Evolutionary conservation across 2,797 vertebrate genomes (phyloP).

Genomic region (Propithecus perrieri): DNA sequence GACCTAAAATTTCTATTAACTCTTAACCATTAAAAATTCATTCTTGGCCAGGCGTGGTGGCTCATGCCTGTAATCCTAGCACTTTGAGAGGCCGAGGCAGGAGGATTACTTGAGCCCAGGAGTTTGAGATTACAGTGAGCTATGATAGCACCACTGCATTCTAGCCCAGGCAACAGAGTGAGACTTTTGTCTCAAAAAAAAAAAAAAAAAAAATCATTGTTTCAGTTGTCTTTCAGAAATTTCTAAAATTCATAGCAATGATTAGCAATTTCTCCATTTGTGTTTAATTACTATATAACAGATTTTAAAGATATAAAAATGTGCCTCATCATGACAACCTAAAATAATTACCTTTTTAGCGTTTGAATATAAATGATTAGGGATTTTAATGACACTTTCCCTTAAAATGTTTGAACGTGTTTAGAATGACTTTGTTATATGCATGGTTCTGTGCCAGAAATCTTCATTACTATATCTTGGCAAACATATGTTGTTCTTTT

Average conservation of each 20-base stretch:
- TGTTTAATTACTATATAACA: not conserved
- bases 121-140: not conserved
- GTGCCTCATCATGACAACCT: conserved; percentile 17
- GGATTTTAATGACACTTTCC: conserved; percentile 47
- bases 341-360: conserved; percentile 47
- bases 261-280: conserved; percentile 53
- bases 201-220: not conserved
- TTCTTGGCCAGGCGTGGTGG: not conserved
- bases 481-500: conserved; percentile 60
- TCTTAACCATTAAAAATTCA: conserved; percentile 45
- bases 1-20: conserved; percentile 9
- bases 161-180: not conserved
- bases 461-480: conserved; percentile 55
- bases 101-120: not conserved
- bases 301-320: conserved; percentile 33
- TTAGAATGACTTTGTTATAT: conserved; percentile 45
- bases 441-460: conserved; percentile 34
- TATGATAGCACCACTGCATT: not conserved
- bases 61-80: not conserved
- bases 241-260: not conserved
- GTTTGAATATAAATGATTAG: conserved; percentile 44
- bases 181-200: too few relatives aligned
- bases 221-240: conserved; percentile 37
- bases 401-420: conserved; percentile 48
- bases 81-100: not conserved